These are phyloP conservation scores for Lipotes vexillifer DNA, from an alignment of 2,113 vertebrate genomes.

Conservation along the genomic window DNA sequence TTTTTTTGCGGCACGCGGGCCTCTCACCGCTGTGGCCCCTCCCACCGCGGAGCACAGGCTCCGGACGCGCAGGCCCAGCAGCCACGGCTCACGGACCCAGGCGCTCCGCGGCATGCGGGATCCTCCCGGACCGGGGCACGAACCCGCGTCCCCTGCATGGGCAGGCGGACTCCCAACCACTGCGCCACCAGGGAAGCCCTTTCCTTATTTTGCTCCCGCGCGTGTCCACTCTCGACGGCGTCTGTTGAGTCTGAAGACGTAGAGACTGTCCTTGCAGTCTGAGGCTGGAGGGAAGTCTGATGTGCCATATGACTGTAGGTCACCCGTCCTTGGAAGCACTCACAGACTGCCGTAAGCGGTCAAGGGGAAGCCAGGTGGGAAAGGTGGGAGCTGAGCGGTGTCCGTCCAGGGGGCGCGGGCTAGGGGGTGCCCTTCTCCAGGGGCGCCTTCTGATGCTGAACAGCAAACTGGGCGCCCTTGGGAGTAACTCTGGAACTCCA, in stretches of 20 bases:
- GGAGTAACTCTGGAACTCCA: no score
- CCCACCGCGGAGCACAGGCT: no score
- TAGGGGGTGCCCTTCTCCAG: background rate
- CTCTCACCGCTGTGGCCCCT: no score
- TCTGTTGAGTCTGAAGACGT: rapidly evolving
- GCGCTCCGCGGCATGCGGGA: no score
- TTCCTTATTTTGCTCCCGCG: rapidly evolving
- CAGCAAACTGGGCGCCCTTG: background rate
- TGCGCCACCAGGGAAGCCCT: no score
- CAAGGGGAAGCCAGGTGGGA: rapidly evolving
- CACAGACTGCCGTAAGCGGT: rapidly evolving
- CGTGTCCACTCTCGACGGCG: rapidly evolving
- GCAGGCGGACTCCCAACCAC: no score
- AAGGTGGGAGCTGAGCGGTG: rapidly evolving
- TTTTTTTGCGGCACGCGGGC: no score
- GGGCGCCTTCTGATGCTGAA: background rate
- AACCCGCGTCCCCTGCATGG: no score
- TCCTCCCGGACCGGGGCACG: no score
- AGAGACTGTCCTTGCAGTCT: rapidly evolving
- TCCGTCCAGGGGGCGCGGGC: rapidly evolving
- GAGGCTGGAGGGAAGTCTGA: rapidly evolving
- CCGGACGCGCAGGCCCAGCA: no score
- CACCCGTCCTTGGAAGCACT: rapidly evolving
- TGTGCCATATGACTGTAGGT: rapidly evolving
- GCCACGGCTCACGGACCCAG: no score